Percentiles rank a stretch among this genome's conserved stretches.
These are phyloP conservation scores for Chrysocyon brachyurus DNA, from an alignment of 2,797 vertebrate genomes.

Conservation along the genomic window DNA sequence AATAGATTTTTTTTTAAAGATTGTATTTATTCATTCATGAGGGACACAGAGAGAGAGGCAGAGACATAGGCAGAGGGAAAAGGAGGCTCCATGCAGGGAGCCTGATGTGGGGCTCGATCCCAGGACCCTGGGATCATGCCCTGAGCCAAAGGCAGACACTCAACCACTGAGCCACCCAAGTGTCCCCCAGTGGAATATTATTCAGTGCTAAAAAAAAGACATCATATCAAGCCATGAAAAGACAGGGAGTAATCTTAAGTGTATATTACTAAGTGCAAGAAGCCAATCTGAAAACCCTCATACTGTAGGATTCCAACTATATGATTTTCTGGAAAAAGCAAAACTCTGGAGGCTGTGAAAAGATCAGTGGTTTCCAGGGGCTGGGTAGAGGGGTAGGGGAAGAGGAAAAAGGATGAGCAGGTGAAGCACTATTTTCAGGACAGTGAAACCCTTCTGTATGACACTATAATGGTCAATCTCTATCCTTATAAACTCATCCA, in stretches of 20 bases:
- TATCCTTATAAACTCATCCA: neutral
- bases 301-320: neutral
- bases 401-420: neutral
- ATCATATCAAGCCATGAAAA: neutral
- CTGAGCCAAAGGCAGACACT: too few species aligned
- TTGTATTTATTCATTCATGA: too few species aligned
- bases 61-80: too few species aligned
- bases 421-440: neutral
- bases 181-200: neutral
- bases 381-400: neutral
- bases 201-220: neutral
- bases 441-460: neutral
- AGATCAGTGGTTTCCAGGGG: neutral
- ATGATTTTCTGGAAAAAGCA: neutral
- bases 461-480: too few species aligned
- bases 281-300: neutral
- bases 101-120: too few species aligned
- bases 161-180: too few species aligned
- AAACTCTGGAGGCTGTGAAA: neutral
- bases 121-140: too few species aligned
- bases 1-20: too few species aligned
- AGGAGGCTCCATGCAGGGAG: too few species aligned
- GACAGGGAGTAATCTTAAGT: neutral
- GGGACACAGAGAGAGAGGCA: too few species aligned
- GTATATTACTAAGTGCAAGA: neutral